phyloP scores from a whole-genome alignment of 2,888 invertebrate genomes.

The Cephus spinipes region DNA sequence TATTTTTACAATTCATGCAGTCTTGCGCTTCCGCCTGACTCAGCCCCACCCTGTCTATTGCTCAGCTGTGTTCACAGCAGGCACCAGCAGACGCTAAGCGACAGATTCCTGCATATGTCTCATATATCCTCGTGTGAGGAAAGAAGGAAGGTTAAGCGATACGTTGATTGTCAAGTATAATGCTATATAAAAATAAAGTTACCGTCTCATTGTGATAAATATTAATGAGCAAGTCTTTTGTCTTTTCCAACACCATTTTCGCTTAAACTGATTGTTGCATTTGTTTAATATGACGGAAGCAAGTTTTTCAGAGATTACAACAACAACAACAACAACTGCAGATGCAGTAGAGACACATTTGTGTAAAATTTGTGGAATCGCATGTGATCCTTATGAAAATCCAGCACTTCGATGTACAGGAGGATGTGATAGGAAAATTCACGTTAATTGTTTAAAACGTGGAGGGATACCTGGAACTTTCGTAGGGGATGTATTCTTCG shows the following conservation, averaged over 20 bases:
- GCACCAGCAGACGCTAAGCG: background rate
- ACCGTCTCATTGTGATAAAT: background rate
- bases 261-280: background rate
- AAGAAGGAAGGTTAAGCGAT: background rate
- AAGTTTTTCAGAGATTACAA: background rate
- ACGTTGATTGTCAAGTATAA: background rate
- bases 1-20: background rate
- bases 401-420: constrained; percentile 74
- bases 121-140: background rate
- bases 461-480: constrained; percentile 79
- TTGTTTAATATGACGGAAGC: background rate
- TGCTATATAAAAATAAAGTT: background rate
- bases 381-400: constrained; percentile 69
- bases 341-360: constrained; percentile 15
- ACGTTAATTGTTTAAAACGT: constrained; percentile 75
- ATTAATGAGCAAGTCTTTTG: background rate
- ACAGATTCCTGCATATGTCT: background rate
- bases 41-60: background rate
- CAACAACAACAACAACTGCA: background rate
- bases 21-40: background rate
- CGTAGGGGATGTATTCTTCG: constrained; percentile 81
- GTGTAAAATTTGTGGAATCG: constrained; percentile 74
- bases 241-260: background rate
- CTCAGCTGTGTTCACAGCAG: background rate
- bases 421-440: constrained; percentile 73